Evolutionary conservation across 2,797 vertebrate species (phyloP), one percentile per base, ranked within the genome.

Genomic region (Euthynnus affinis): DNA sequence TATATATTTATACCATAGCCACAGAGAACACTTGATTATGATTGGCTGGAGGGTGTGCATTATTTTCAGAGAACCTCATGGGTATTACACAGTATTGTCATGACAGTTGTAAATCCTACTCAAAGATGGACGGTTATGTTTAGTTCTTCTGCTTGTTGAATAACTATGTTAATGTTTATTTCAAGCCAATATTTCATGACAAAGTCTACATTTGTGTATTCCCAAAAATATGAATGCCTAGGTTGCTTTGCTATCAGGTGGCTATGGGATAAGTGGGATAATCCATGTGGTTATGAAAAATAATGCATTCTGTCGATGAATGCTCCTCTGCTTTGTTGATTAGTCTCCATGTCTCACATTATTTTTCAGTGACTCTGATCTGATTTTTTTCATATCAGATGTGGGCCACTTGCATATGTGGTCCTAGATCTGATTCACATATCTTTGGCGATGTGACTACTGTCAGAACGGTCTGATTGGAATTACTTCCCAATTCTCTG

Each of bases 151-250:
- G 18, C 29, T 32, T 32, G 6, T 32, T 32, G 29, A 32, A 32
- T 32, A 58, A 51, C 20, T 3, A 63, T 60, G 70, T 57, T 61
- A 40, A 60, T 55, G 18, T 9, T 74, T 1, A 70, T 58, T 77
- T 15, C 34, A 67, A 68, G 78, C 78, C 83, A 81, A 83, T 27
- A 83, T 73, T 13, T 12, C 9, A 40, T 40, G 37, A 40, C 37
- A 82, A 81, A 51, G 74, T 86, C 84, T 84, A 32, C 13, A 51
- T 44, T 71, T 67, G 23, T 67, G 10, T 65, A 57, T 55, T 32
- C 9, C 48, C 6, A 14, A 67, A 57, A 72, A 49, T 32, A 69
- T 42, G 8, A 66, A 32, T 37, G 25, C 22, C 0, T 1, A n/a
- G 1, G 0, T 23, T 52, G 40, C 3, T 9, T 8, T 59, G 2